Base-by-base conservation (phyloP, 2,797 vertebrate species). In the Periparus ater region DNA sequence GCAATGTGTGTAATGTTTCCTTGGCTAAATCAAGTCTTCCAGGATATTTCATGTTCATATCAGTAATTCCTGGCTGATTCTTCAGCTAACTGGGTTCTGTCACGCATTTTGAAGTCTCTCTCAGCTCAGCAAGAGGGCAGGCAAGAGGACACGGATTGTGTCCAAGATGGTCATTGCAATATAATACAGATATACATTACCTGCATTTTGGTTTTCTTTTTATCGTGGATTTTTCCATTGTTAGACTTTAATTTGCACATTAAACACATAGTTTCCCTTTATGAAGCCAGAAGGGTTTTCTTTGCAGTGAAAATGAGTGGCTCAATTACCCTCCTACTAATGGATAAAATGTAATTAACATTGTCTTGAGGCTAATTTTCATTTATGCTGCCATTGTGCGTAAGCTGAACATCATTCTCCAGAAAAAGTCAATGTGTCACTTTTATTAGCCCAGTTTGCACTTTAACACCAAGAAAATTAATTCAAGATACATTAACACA, bases 351-450 rank as follows among this genome's bases (percentile, higher is more conserved):
- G 96, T 98, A 99, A 99, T 99, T 99, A 99, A 98, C 98, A 98
- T 98, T 98, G 98, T 99, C 98, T 98, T 97, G 97, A 97, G 98
- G 98, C 98, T 99, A 98, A 99, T 99, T 98, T 98, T 98, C 98
- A 98, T 98, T 98, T 97, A 94, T 47, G 50, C 97, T 94, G 94
- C 97, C 97, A 96, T 97, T 90, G 92, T 95, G 94, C 92, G 83
- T 98, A 97, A 98, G 96, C 95, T 10, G 74, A 93, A 93, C 96
- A 97, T 97, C 95, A 94, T 93, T 98, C 97, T 97, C 96, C 53
- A 95, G 92, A 93, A 97, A 97, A 97, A 98, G 98, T 97, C 97
- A 97, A 95, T 86, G 96, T 97, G 97, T 98, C 97, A 97, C 96
- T 97, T 98, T 97, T 98, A 98, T 98, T 96, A 97, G 96, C 94